Evolutionary conservation across 2,113 vertebrate genomes (phyloP).

Genomic region (Formicarius rufipectus): DNA sequence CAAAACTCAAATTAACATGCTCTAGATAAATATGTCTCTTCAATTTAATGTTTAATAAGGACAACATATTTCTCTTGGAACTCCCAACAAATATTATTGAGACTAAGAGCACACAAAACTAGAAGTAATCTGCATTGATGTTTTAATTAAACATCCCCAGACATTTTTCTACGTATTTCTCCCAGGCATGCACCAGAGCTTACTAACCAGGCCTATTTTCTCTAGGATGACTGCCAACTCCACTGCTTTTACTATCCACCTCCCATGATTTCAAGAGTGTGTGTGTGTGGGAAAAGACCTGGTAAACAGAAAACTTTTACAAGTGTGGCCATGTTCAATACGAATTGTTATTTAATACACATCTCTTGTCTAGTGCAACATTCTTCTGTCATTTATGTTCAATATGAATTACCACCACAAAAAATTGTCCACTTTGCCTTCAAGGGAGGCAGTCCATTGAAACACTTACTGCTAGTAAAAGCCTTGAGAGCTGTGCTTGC

Average conservation of each 20-base stretch:
- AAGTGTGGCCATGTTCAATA: not conserved
- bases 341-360: not conserved
- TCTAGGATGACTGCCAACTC: not conserved
- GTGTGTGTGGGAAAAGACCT: not conserved
- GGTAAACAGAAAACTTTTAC: not conserved
- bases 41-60: conserved; percentile 66
- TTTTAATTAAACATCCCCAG: conserved; percentile 66
- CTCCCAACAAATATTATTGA: conserved; percentile 55
- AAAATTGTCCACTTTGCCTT: not conserved
- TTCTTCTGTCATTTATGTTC: not conserved
- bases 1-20: conserved; percentile 31
- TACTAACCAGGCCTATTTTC: conserved; percentile 19
- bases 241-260: not conserved
- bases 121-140: conserved; percentile 28
- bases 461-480: not conserved
- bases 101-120: conserved; percentile 55
- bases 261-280: not conserved
- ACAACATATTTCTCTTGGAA: conserved; percentile 44
- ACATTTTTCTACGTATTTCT: conserved; percentile 47
- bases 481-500: not conserved
- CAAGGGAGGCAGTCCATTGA: not conserved
- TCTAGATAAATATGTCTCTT: conserved; percentile 52
- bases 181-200: conserved; percentile 35
- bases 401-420: not conserved
- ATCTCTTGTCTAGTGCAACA: not conserved